Evolutionary conservation across 2,888 invertebrate genomes (phyloP).

Genomic region (Ligdia adustata): DNA sequence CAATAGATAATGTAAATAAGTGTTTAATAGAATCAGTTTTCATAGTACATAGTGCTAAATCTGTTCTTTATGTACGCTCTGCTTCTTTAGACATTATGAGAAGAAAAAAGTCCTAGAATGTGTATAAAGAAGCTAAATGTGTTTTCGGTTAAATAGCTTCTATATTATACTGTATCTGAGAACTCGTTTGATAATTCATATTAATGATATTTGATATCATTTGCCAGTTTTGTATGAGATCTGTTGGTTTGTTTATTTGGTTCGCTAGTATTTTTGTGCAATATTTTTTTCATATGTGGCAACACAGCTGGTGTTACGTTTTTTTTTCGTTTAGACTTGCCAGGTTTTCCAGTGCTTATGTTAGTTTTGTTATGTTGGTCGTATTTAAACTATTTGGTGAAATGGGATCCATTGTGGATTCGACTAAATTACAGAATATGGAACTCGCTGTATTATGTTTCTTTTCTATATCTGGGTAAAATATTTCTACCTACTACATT

Average conservation of each 20-base stretch:
- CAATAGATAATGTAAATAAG: constrained; percentile 50
- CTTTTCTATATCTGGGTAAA: constrained; percentile 47
- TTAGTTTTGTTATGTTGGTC: constrained; percentile 48
- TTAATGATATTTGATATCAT: constrained; percentile 78
- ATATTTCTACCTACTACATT: constrained; percentile 41
- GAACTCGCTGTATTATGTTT: constrained; percentile 53
- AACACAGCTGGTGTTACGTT: constrained; percentile 37
- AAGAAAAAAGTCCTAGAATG: constrained; percentile 19
- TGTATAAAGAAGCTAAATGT: constrained; percentile 27
- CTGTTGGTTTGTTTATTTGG: constrained; percentile 52
- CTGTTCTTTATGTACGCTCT: constrained; percentile 19
- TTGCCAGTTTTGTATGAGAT: constrained; percentile 60
- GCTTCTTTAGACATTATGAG: constrained; percentile 22
- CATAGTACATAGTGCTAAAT: constrained; percentile 49
- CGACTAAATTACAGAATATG: constrained; percentile 50
- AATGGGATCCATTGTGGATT: constrained; percentile 56
- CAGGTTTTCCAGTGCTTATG: constrained; percentile 42
- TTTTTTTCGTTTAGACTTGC: constrained; percentile 31
- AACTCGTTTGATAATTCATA: constrained; percentile 42
- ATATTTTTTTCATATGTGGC: constrained; percentile 62
- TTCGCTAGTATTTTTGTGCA: constrained; percentile 46
- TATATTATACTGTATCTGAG: constrained; percentile 27
- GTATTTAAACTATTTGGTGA: constrained; percentile 47
- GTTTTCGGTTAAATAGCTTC: constrained; percentile 20
- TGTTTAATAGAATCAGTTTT: constrained; percentile 38